A percentile compares a stretch with the other conserved stretches of the same genome.
Conservation (phyloP, 2,113 vertebrate genomes). For the Varanus salvator region DNA sequence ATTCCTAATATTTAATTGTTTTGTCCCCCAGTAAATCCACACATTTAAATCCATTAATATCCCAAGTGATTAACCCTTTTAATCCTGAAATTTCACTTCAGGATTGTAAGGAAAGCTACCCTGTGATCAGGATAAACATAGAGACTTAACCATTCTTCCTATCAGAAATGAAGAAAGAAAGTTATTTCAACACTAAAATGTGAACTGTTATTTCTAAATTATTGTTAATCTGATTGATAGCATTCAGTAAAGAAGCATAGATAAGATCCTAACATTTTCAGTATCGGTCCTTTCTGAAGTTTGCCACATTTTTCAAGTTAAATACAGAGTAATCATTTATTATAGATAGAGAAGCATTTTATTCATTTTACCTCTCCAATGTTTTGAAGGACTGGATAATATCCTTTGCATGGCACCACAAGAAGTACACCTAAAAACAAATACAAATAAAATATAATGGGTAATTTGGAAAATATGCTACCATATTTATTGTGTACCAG, state of each 20-base stretch:
- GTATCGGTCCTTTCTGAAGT: not conserved
- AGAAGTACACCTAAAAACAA: constrained; percentile 89
- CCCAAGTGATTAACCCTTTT: too few species aligned
- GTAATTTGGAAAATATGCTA: not conserved
- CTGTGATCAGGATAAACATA: not conserved
- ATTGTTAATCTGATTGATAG: not conserved
- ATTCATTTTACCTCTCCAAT: constrained; percentile 89
- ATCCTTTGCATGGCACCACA: constrained; percentile 97
- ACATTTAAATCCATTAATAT: too few species aligned
- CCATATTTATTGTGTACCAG: not conserved
- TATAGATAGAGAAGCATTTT: not conserved
- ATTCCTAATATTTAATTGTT: too few species aligned
- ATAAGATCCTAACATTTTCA: constrained; percentile 16
- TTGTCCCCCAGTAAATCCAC: too few species aligned
- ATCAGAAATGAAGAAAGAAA: not conserved
- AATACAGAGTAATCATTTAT: not conserved
- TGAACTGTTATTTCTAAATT: not conserved
- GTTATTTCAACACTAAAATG: not conserved
- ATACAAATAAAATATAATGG: constrained; percentile 21
- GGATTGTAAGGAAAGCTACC: not conserved
- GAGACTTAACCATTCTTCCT: not conserved
- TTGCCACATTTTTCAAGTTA: not conserved
- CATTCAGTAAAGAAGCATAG: not conserved
- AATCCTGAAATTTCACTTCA: too few species aligned
- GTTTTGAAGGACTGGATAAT: constrained; percentile 95